Conservation (phyloP, 2,888 invertebrate species). For the Pachymerium ferrugineum region DNA sequence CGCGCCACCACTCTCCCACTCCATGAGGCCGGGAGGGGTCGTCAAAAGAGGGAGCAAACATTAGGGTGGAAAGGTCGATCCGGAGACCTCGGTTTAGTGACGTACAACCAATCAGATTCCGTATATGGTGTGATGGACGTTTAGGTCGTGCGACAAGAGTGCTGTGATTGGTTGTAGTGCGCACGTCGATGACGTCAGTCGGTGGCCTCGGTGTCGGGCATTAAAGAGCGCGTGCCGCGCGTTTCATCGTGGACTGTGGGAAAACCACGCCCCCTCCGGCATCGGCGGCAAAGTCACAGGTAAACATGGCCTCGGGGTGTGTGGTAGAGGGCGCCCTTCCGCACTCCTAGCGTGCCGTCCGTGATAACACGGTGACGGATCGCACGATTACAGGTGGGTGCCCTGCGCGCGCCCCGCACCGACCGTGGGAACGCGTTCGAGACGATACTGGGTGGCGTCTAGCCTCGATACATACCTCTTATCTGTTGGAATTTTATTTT, state of each 20-base stretch:
- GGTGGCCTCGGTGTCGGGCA: conserved; percentile 3
- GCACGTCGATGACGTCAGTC: neutral
- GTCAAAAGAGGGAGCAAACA: too few relatives aligned
- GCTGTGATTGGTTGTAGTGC: neutral
- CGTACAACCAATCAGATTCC: neutral
- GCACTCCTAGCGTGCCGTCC: conserved; percentile 11
- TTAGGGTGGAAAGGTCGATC: neutral
- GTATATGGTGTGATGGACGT: neutral
- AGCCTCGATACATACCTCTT: neutral
- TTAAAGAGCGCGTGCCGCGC: conserved; percentile 13
- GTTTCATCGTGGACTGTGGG: conserved; percentile 13
- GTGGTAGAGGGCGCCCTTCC: conserved; percentile 13
- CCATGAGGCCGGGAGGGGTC: neutral
- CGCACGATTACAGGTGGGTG: conserved; percentile 28
- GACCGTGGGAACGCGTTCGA: conserved; percentile 25
- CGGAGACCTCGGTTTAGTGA: neutral
- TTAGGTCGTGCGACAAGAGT: neutral
- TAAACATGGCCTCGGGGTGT: neutral
- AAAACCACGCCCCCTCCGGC: conserved; percentile 12
- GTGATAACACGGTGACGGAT: conserved; percentile 11
- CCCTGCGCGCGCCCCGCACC: neutral
- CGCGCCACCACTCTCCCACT: neutral
- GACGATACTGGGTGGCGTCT: conserved; percentile 19
- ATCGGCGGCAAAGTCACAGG: neutral
- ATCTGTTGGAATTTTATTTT: neutral